These are phyloP conservation scores for Cybosia mesomella DNA, from an alignment of 2,888 invertebrate genomes.

Conservation along the genomic window DNA sequence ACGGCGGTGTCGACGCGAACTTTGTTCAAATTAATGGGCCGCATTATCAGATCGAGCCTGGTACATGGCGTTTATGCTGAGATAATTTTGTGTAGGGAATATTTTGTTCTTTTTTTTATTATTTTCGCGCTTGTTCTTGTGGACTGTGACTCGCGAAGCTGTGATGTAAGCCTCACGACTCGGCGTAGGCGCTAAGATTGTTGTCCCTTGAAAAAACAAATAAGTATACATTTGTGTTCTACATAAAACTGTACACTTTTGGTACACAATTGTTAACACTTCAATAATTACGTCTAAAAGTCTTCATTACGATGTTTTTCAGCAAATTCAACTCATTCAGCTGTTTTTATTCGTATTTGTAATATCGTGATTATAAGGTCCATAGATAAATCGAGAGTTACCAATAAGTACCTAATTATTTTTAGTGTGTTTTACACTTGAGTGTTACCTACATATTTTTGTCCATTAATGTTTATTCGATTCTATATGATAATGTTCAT, in stretches of 20 bases:
- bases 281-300: conserved; percentile 22
- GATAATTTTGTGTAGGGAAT: conserved; percentile 82
- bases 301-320: conserved; percentile 24
- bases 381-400: not conserved
- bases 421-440: not conserved
- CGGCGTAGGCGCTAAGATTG: conserved; percentile 60
- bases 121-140: conserved; percentile 66
- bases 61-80: conserved; percentile 86
- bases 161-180: conserved; percentile 54
- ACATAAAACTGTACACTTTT: conserved; percentile 42
- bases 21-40: conserved; percentile 86
- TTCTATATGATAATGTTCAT: not conserved
- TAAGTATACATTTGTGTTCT: conserved; percentile 45
- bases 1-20: conserved; percentile 85
- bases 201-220: conserved; percentile 40
- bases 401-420: too few relatives aligned
- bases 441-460: not conserved
- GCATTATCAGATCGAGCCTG: conserved; percentile 85
- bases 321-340: conserved; percentile 29
- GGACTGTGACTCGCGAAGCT: conserved; percentile 49
- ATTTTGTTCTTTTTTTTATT: conserved; percentile 72
- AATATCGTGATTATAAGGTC: not conserved
- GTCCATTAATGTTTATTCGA: not conserved
- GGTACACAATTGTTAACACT: conserved; percentile 18
- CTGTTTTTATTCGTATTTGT: not conserved